Evolutionary conservation across 1,140 invertebrate species (phyloP), one percentile per base, ranked within the genome.

Genomic region (Radopholus similis): DNA sequence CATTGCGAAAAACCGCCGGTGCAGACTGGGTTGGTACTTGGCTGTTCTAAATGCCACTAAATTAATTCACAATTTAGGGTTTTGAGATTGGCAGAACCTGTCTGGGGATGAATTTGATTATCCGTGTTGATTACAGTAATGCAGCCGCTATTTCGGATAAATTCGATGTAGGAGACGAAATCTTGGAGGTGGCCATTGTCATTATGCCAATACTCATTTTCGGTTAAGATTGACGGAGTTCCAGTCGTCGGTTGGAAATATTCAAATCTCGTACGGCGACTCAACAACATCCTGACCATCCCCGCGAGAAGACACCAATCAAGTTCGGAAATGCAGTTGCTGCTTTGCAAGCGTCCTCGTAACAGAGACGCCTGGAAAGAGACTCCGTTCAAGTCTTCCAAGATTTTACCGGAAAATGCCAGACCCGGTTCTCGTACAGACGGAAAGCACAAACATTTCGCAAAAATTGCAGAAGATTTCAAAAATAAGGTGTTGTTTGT

Each of bases 91-190:
- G 58, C 23, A 42, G 51, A 23, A 76, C 57, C 6, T 76, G 40
- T 28, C 37, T 42, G 32, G 72, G 72, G 4, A 71, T 77, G 30
- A 51, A 64, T 51, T 49, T 73, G 32, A 55, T 73, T 21, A 73
- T 74, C 4, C 66, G 28, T 18, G 74, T 73, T 8, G 32, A 57
- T 44, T 54, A 37, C n/a, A 72, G 72, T 21, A 32, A 55, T 58
- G 47, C 68, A 5, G 30, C 56, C 38, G 56, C 26, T 34, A 44
- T 63, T 28, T 34, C 74, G 37, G 67, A 44, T 28, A 71, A 72
- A 53, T 21, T 73, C 18, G 65, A 76, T 44, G 74, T 54, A 28
- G 72, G 72, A 9, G 72, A 73, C 56, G 72, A 73, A 62, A 64
- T 73, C 47, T 18, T 73, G 8, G 74, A 77, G 38, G 74, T 77